Evolutionary conservation across 1,140 invertebrate species (phyloP).

Genomic region (Parapsyche elsis): DNA sequence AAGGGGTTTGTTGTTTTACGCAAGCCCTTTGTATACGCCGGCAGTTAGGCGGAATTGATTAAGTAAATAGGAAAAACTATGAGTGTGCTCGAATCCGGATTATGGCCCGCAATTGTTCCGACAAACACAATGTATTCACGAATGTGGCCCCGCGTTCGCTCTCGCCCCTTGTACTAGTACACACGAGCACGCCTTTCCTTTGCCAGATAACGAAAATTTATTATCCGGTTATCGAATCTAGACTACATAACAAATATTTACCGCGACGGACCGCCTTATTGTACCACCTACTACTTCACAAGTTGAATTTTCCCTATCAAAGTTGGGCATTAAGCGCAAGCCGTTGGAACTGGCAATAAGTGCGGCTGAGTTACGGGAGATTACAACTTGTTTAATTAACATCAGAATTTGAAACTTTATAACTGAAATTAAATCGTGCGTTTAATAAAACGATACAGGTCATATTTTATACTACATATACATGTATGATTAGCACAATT

Average conservation of each 20-base stretch:
- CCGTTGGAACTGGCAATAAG: too few species aligned
- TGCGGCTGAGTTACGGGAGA: too few species aligned
- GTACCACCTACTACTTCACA: too few species aligned
- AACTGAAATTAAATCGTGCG: too few species aligned
- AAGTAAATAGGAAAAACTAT: conserved; percentile 42
- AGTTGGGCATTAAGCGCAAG: too few species aligned
- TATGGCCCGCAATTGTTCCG: conserved; percentile 29
- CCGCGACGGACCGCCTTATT: not conserved
- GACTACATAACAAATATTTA: conserved; percentile 16
- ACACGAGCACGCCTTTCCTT: not conserved
- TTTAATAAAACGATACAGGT: too few species aligned
- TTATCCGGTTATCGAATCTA: conserved; percentile 26
- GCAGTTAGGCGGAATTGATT: conserved; percentile 44
- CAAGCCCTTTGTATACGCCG: conserved; percentile 35
- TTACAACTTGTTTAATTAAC: too few species aligned
- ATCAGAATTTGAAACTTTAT: too few species aligned
- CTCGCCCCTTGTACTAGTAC: not conserved
- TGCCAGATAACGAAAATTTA: conserved; percentile 24
- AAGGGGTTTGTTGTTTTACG: conserved; percentile 47
- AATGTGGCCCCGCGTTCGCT: not conserved
- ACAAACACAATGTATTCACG: conserved; percentile 20
- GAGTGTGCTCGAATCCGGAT: conserved; percentile 17
- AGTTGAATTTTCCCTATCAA: too few species aligned
- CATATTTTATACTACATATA: too few species aligned
- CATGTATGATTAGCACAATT: too few species aligned